Base-by-base conservation (phyloP, 2,888 invertebrate genomes). In the Drosophila picticornis region DNA sequence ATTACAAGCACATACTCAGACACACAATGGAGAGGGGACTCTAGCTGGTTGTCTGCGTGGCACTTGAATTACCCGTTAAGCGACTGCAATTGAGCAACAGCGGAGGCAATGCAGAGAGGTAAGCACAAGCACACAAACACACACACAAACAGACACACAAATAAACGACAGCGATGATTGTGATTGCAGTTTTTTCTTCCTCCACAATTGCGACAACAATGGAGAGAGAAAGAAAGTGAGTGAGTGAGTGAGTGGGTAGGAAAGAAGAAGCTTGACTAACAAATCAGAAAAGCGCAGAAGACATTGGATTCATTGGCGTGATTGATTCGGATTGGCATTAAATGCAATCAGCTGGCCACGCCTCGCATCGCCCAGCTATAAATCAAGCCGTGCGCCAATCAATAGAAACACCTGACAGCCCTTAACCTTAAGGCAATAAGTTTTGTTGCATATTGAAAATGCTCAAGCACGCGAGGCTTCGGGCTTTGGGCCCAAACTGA, bases 321-420 rank as follows among this genome's bases (percentile, higher is more conserved):
- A 88, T 86, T 88, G 87, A 88, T 88, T 90, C 69, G 77, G 55
- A 55, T 66, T 75, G 70, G 65, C 89, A 88, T 86, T 86, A 81
- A 83, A 83, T 77, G 84, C 84, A 88, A 86, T 86, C 89, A 88
- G 57, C 72, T 77, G 62, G 69, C 65, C 81, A 71, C 72, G 74
- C 83, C 83, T 70, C n/a, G 27, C 22, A 16, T 58, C 46, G 59
- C 70, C 70, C 25, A 31, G 60, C 52, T 51, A 66, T 79, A 79
- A 76, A 73, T 79, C 77, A 73, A 77, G 77, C 66, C 55, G 46
- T 58, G 34, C 61, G 19, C 62, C 75, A 81, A 80, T 81, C 80
- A 82, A 81, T 81, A 58, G 48, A 67, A 81, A 81, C 80, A 81
- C 80, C 82, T 81, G 82, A 78, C 57, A 80, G 60, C 70, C 72